Conservation (phyloP, 2,113 vertebrate species). For the Oncorhynchus keta region DNA sequence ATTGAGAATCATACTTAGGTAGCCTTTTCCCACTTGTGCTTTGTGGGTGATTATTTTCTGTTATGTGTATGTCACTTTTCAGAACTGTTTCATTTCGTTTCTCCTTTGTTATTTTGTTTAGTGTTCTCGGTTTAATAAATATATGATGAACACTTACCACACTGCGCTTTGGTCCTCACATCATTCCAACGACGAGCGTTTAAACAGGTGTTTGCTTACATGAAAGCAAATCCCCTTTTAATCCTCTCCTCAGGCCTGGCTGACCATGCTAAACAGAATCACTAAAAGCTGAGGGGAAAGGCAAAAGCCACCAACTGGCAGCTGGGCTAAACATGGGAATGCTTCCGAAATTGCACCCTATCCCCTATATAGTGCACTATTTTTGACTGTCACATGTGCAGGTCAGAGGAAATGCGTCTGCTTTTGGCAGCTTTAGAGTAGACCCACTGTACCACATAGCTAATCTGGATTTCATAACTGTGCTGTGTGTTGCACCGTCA, state of each 20-base stretch:
- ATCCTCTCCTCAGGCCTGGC: constrained; percentile 34
- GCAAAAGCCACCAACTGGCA: constrained; percentile 17
- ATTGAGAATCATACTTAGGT: no score
- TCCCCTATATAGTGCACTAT: no score
- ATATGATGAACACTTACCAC: no score
- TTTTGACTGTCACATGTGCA: neutral
- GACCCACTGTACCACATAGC: neutral
- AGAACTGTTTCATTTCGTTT: no score
- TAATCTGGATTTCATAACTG: constrained; percentile 61
- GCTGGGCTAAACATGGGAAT: constrained; percentile 42
- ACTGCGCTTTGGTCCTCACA: no score
- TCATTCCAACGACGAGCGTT: neutral
- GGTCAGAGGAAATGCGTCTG: constrained; percentile 23
- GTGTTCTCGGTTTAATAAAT: no score
- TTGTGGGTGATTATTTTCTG: no score
- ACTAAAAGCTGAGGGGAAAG: constrained; percentile 29
- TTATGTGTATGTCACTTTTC: no score
- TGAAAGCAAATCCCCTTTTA: constrained; percentile 53
- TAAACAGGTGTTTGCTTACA: constrained; percentile 55
- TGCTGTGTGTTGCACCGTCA: constrained; percentile 44
- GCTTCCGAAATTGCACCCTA: no score
- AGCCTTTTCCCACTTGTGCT: no score
- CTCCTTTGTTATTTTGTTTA: no score
- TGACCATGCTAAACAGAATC: constrained; percentile 24
- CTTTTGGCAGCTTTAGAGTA: constrained; percentile 31